These are phyloP conservation scores for Eretmochelys imbricata DNA, from an alignment of 2,113 vertebrate species.

Conservation along the genomic window DNA sequence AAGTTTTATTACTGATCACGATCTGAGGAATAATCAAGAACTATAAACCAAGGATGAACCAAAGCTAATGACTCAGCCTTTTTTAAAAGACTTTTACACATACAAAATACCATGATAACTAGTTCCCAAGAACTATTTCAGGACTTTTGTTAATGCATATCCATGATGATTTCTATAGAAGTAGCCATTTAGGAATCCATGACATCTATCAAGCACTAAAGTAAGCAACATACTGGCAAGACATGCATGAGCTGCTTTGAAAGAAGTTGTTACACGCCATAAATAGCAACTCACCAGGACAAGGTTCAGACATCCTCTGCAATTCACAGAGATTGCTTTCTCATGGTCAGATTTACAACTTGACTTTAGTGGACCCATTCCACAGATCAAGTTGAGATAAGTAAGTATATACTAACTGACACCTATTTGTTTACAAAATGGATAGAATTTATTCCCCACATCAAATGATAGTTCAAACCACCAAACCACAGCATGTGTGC, in stretches of 20 bases:
- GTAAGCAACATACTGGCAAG: background rate
- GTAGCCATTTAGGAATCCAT: background rate
- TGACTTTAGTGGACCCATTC: background rate
- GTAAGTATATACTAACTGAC: accelerated
- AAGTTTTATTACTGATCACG: background rate
- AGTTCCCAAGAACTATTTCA: background rate
- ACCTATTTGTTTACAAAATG: background rate
- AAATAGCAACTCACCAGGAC: background rate
- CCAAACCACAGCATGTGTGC: slow-evolving; percentile 2
- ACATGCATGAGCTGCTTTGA: background rate
- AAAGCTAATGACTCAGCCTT: background rate
- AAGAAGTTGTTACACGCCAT: background rate
- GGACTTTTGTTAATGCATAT: background rate
- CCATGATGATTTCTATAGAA: background rate
- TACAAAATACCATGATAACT: background rate
- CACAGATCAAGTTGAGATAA: accelerated
- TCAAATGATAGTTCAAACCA: background rate
- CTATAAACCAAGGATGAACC: slow-evolving; percentile 11
- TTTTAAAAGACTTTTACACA: slow-evolving; percentile 13
- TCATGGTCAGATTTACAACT: background rate
- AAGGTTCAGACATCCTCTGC: background rate
- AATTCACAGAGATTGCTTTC: background rate
- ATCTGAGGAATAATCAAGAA: background rate
- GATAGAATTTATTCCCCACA: background rate
- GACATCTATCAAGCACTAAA: background rate